Evolutionary conservation across 2,888 invertebrate genomes (phyloP).

Genomic region (Oxystoma pomonae): DNA sequence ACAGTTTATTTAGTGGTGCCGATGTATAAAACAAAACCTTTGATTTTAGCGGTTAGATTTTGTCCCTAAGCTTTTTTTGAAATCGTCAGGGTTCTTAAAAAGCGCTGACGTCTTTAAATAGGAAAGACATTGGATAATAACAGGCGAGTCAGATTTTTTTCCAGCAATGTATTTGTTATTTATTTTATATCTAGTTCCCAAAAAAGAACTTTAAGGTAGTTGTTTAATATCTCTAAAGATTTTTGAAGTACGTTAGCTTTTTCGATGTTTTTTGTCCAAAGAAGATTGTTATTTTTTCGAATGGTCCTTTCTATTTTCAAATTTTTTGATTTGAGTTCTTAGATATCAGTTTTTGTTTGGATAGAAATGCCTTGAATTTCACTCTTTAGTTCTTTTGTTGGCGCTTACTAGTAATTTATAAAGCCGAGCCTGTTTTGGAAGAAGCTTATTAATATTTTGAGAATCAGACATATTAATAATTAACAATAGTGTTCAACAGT

Average conservation of each 20-base stretch:
- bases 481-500: not conserved
- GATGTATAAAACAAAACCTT: not conserved
- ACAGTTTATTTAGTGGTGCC: not conserved
- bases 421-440: not conserved
- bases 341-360: not conserved
- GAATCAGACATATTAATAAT: not conserved
- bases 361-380: not conserved
- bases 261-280: not conserved
- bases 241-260: not conserved
- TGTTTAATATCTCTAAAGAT: not conserved
- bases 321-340: not conserved
- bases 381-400: not conserved
- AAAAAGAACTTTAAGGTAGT: not conserved
- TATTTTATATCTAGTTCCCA: too few species aligned
- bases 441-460: not conserved
- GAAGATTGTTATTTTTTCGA: not conserved
- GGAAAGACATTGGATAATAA: not conserved
- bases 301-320: not conserved
- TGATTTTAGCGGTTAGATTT: not conserved
- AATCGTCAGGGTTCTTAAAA: not conserved
- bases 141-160: not conserved
- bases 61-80: not conserved
- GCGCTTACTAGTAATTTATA: not conserved
- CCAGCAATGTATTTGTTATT: not conserved
- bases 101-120: not conserved